Base-by-base conservation (phyloP, 1,140 invertebrate species). In the Linepithema humile region DNA sequence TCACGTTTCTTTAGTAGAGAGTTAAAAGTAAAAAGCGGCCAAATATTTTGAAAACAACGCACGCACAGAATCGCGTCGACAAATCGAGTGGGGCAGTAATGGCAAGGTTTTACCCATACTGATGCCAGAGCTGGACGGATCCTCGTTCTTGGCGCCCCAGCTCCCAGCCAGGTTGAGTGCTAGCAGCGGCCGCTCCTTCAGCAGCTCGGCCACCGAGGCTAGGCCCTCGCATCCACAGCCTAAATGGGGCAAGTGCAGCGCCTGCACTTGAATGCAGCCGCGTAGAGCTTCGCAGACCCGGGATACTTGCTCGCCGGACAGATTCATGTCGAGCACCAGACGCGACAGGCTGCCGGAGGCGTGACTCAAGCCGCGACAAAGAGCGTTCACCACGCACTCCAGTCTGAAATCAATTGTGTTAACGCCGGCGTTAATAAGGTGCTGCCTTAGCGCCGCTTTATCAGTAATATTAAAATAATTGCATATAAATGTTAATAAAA, bases 221-320 rank as follows among this genome's bases (percentile, higher is more conserved):
- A 96, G 92, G 9, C 95, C 95, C 43, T 95, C 93, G 62, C 94
- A 92, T 29, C 95, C 95, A 84, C 95, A 96, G 26, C 95, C 94
- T 65, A 96, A 92, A 91, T 96, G 95, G 38, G 95, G 95, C 78
- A 96, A 92, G 84, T 95, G 95, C 55, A 96, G 89, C 32, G 95
- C 93, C 59, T 95, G 93, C 32, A 96, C 92, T 86, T 95, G 94
- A 62, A 92, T 89, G 80, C 94, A 95, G 86, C 92, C 89, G 65
- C 94, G 92, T n/a, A 95, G 92, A 10, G 94, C 92, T 2, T 89
- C 90, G 85, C 94, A 95, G 38, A 95, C 90, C 77, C 95, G 94
- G 38, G 93, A 92, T 45, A 95, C 92, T 92, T 95, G 95, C 57
- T 93, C 90, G 17, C 95, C 94, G 45, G 94, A 94, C 82, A 95